Base-by-base conservation (phyloP, 2,888 invertebrate genomes). In the Acleris cristana region DNA sequence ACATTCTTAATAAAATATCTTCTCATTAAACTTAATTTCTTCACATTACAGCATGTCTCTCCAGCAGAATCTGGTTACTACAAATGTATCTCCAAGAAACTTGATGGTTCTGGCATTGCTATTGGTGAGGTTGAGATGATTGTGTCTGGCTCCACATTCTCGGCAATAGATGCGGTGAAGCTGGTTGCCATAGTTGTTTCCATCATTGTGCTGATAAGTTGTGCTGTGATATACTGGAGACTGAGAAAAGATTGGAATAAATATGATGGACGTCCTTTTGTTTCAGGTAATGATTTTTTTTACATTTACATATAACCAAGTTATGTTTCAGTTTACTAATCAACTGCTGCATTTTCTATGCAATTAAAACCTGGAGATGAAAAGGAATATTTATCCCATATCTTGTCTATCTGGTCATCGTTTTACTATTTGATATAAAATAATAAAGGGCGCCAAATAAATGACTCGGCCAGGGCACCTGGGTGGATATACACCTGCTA, bases 31-130 rank as follows among this genome's bases (percentile, higher is more conserved):
- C 14, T 14, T 40, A 40, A 40, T 40, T 40, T 40, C 26, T 26
- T 12, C 10, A 76, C 75, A 59, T 84, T 87, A 34, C 81, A 95
- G 95, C 93, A 91, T 78, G 94, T 95, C 10, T 93, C 94, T 16
- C 90, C 94, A 8, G 85, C 90, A 64, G 95, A 95, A 76, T 91
- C 95, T 66, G 96, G 95, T 2, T 90, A 93, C 70, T 95, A 96
- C 81, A 94, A 93, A 77, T 96, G 95, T 76, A 82, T 95, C 65
- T 95, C 95, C 5, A 94, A 90, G 78, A 94, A 94, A 57, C 79
- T 95, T 56, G 87, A 87, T 74, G 91, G 93, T 57, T 84, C 88
- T 63, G 89, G 92, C 5, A 86, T 94, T 23, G 93, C 93, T 65
- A 90, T 94, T 30, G 93, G 94, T 52, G 89, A 93, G 69, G 93